These are phyloP conservation scores for Corticium candelabrum DNA, from an alignment of 37 sponge, comb jelly and placozoan genomes.

Conservation along the genomic window DNA sequence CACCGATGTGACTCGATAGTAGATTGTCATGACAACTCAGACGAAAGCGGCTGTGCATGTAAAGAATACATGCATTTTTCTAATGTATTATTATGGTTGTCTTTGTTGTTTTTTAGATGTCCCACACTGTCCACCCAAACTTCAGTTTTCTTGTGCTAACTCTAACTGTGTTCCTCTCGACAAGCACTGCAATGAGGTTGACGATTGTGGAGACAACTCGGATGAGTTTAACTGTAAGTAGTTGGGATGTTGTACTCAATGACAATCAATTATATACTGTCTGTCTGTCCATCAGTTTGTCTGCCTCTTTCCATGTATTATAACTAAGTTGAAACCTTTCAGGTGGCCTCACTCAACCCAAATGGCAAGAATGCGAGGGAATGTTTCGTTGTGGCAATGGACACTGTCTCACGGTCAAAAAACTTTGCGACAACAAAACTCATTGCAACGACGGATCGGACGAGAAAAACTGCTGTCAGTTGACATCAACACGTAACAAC, in stretches of 20 bases:
- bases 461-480: not conserved
- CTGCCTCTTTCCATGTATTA: too few species aligned
- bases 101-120: not conserved
- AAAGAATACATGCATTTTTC: too few species aligned
- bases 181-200: not conserved
- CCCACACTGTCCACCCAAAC: not conserved
- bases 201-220: not conserved
- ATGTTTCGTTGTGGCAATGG: not conserved
- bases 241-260: not conserved
- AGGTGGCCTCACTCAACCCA: not conserved
- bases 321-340: too few species aligned
- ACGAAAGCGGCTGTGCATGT: too few species aligned
- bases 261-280: not conserved
- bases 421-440: not conserved
- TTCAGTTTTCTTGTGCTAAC: not conserved
- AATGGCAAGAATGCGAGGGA: not conserved
- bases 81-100: too few species aligned
- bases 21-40: not conserved
- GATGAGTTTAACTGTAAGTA: not conserved
- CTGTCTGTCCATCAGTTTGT: too few species aligned
- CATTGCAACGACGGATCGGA: conserved; percentile 3
- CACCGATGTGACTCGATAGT: not conserved
- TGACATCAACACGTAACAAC: not conserved
- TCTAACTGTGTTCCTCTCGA: not conserved
- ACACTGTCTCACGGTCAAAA: not conserved